These are phyloP conservation scores for Tachyglossus aculeatus DNA, from an alignment of 2,797 vertebrate species.

Conservation along the genomic window DNA sequence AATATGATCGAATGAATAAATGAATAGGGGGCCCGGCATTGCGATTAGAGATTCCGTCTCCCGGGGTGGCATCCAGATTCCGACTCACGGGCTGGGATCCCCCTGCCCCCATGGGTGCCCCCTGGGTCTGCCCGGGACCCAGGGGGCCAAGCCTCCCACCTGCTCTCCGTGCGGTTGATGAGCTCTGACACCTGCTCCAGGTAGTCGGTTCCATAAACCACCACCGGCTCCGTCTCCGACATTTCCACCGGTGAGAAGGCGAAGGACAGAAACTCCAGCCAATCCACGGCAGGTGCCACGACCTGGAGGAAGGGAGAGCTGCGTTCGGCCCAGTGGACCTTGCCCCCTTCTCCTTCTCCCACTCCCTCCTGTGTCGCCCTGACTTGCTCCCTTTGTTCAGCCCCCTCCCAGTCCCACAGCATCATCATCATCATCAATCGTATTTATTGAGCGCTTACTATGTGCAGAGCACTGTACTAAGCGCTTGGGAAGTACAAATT, in stretches of 20 bases:
- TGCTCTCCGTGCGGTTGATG: conserved; percentile 89
- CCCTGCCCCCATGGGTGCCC: background rate
- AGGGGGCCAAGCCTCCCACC: conserved; percentile 65
- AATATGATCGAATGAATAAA: too few species aligned
- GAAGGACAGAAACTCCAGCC: conserved; percentile 90
- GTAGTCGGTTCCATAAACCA: conserved; percentile 90
- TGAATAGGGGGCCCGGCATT: too few species aligned
- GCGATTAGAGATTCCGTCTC: too few species aligned
- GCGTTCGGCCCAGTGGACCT: background rate
- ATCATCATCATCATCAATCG: too few species aligned
- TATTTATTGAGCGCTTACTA: too few species aligned
- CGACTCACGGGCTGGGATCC: background rate
- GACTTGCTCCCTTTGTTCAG: too few species aligned
- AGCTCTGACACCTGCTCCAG: conserved; percentile 93
- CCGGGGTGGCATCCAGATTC: too few species aligned
- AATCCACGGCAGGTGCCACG: conserved; percentile 89
- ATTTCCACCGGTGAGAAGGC: conserved; percentile 88
- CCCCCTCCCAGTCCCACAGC: too few species aligned
- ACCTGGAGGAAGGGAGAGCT: conserved; percentile 57
- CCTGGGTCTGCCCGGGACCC: background rate
- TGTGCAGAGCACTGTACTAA: too few species aligned
- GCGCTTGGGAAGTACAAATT: too few species aligned
- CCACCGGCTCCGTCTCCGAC: conserved; percentile 87
- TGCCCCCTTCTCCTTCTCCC: background rate
- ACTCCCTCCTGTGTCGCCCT: too few species aligned